Percentiles rank a stretch among this genome's conserved stretches.
Conservation (phyloP, 2,797 vertebrate genomes). For the Manis pentadactyla region DNA sequence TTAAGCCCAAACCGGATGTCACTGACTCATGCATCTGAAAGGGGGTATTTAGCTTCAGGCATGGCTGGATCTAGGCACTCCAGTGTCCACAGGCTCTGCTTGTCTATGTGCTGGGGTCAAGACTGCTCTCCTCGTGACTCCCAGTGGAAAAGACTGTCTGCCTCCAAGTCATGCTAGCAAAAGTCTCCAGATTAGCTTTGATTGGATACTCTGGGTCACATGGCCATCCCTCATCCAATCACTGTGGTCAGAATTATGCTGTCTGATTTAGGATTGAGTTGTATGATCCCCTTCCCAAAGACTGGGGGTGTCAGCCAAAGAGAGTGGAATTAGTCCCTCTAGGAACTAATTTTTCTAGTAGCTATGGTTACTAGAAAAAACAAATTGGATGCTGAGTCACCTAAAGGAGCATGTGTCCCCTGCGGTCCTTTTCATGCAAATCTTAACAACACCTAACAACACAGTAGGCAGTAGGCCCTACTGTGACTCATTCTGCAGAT, state of each 20-base stretch:
- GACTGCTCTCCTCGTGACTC: not conserved
- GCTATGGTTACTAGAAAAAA: not conserved
- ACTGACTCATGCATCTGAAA: not conserved
- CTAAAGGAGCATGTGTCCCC: not conserved
- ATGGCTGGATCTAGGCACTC: not conserved
- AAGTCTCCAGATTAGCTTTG: not conserved
- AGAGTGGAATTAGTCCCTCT: not conserved
- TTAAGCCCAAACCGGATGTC: not conserved
- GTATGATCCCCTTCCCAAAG: not conserved
- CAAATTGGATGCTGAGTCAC: not conserved
- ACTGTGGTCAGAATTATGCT: not conserved
- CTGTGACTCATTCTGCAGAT: not conserved
- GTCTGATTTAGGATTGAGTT: not conserved
- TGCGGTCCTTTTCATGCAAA: not conserved
- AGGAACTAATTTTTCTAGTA: not conserved
- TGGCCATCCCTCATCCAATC: not conserved
- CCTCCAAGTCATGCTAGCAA: not conserved
- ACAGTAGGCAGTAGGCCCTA: not conserved
- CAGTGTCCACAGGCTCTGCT: not conserved
- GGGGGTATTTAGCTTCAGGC: not conserved
- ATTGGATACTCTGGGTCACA: not conserved
- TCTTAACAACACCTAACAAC: not conserved
- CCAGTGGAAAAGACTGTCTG: not conserved
- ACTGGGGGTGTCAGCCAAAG: not conserved
- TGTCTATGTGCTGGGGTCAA: not conserved